phyloP scores from a whole-genome alignment of 2,113 vertebrate genomes.

The Copsychus sechellarum region DNA sequence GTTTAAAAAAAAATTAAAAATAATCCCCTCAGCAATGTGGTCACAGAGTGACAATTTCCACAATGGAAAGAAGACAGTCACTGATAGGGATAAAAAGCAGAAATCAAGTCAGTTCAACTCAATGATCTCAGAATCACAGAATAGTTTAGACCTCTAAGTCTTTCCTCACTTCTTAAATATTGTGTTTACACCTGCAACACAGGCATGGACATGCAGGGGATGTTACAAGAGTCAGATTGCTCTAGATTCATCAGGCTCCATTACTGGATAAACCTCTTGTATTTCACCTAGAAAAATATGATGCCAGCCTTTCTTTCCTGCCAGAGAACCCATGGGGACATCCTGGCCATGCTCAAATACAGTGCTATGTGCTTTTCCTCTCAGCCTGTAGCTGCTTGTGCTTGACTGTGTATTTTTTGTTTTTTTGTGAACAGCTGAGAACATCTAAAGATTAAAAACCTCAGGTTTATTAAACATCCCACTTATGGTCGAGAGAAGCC shows the following conservation, averaged over 20 bases:
- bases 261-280: background rate
- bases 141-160: background rate
- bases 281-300: background rate
- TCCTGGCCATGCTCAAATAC: background rate
- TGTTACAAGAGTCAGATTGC: background rate
- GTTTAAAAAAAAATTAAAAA: background rate
- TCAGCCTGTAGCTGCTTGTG: background rate
- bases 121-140: background rate
- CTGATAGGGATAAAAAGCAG: background rate
- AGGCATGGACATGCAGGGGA: background rate
- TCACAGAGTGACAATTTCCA: background rate
- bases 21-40: accelerated
- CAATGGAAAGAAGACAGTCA: background rate
- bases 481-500: background rate
- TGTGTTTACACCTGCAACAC: background rate
- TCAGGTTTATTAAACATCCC: background rate
- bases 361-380: background rate
- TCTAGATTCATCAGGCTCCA: background rate
- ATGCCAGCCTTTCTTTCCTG: background rate
- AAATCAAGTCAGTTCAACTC: background rate
- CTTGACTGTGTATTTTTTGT: background rate
- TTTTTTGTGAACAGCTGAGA: background rate
- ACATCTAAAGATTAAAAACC: background rate
- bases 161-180: background rate
- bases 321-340: background rate